phyloP scores from a whole-genome alignment of 2,113 vertebrate species.

The Alectura lathami region DNA sequence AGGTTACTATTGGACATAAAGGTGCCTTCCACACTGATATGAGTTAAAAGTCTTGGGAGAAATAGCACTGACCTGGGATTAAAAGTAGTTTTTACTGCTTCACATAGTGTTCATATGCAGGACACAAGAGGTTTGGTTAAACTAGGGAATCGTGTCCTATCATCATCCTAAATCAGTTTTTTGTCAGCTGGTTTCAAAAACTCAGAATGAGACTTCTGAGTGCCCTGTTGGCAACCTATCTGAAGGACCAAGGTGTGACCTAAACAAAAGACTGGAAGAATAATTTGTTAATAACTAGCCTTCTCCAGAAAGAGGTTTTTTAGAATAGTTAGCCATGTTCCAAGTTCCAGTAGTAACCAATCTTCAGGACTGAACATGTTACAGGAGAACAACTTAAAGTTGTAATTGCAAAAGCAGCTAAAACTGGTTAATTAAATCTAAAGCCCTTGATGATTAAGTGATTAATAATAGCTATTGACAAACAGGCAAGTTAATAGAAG shows the following conservation, averaged over 20 bases:
- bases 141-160: too few relatives aligned
- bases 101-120: background rate
- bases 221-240: background rate
- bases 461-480: background rate
- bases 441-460: background rate
- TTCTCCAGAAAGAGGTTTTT: background rate
- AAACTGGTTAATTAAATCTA: background rate
- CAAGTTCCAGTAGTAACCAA: background rate
- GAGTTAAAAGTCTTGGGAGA: background rate
- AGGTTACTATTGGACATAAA: background rate
- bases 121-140: background rate
- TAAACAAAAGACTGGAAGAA: background rate
- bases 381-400: background rate
- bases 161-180: too few relatives aligned
- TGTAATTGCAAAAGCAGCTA: background rate
- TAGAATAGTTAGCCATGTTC: background rate
- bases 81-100: background rate
- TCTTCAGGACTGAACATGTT: background rate
- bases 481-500: background rate
- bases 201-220: background rate
- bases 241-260: background rate
- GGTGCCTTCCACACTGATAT: background rate
- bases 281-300: background rate
- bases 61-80: background rate
- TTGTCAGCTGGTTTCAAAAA: background rate